These are phyloP conservation scores for Notamacropus eugenii DNA, from an alignment of 2,797 vertebrate genomes.

Conservation along the genomic window DNA sequence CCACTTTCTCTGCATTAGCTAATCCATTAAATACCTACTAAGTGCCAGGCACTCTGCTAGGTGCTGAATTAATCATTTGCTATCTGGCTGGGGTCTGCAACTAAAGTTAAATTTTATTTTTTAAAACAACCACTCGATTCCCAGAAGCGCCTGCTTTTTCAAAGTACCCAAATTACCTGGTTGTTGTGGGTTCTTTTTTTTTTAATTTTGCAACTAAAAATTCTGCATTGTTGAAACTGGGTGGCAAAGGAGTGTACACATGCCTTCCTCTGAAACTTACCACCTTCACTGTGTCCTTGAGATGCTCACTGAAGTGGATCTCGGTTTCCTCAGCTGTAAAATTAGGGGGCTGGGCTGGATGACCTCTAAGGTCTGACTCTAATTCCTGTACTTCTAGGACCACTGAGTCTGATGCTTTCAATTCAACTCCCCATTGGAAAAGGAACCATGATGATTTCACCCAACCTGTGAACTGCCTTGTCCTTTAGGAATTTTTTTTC, in stretches of 20 bases:
- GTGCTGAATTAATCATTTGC: constrained; percentile 8
- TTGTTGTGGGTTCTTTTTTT: neutral
- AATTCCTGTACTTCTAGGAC: neutral
- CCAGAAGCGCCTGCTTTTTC: constrained; percentile 9
- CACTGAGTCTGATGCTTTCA: neutral
- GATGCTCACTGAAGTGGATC: neutral
- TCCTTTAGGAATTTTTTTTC: constrained; percentile 17
- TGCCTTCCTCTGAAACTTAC: neutral
- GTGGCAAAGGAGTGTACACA: neutral
- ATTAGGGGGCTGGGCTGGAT: neutral
- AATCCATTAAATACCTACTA: neutral
- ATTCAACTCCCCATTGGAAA: neutral
- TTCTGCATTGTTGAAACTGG: constrained; percentile 37
- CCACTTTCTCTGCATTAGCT: constrained; percentile 27
- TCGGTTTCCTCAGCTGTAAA: neutral
- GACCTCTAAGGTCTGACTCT: neutral
- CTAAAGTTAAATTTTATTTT: constrained; percentile 21
- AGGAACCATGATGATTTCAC: constrained; percentile 21
- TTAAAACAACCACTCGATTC: constrained; percentile 56
- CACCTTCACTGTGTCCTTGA: neutral
- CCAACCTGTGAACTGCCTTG: constrained; percentile 24
- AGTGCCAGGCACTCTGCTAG: neutral
- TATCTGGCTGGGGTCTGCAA: constrained; percentile 13
- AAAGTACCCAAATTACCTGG: neutral
- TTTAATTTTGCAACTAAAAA: constrained; percentile 9